phyloP scores from a whole-genome alignment of 2,888 invertebrate genomes.

The Agonopterix heracliana region DNA sequence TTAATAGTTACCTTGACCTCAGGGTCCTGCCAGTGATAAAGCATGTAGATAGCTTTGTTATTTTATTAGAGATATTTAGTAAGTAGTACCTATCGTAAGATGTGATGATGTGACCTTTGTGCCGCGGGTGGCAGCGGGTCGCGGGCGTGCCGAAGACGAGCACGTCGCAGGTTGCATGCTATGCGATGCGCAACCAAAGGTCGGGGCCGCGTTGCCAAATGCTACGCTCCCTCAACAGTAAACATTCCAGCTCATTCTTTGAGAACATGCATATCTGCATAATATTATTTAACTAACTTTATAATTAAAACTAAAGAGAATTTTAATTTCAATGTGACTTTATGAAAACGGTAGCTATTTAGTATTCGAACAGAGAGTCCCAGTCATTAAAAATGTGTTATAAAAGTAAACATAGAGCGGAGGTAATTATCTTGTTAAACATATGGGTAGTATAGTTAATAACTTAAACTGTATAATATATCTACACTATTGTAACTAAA shows the following conservation, averaged over 20 bases:
- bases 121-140: conserved; percentile 27
- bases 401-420: no score
- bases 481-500: conserved; percentile 26
- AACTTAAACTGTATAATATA: conserved; percentile 15
- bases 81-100: conserved; percentile 18
- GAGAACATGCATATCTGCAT: conserved; percentile 35
- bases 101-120: conserved; percentile 37
- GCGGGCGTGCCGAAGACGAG: conserved; percentile 45
- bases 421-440: not conserved
- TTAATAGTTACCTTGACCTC: conserved; percentile 69
- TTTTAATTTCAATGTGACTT: no score
- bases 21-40: conserved; percentile 63
- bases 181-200: conserved; percentile 37
- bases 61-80: conserved; percentile 17
- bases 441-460: conserved; percentile 7
- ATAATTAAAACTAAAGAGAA: not conserved
- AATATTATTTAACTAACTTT: conserved; percentile 30
- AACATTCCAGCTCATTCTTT: conserved; percentile 56
- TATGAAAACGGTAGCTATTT: no score
- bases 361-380: no score
- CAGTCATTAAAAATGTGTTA: no score
- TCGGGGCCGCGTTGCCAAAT: conserved; percentile 63
- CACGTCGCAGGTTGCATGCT: conserved; percentile 27
- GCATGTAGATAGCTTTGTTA: conserved; percentile 60
- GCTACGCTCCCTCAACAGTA: conserved; percentile 48